Evolutionary conservation across 2,888 invertebrate genomes (phyloP).

Genomic region (Blastobasis adustella): DNA sequence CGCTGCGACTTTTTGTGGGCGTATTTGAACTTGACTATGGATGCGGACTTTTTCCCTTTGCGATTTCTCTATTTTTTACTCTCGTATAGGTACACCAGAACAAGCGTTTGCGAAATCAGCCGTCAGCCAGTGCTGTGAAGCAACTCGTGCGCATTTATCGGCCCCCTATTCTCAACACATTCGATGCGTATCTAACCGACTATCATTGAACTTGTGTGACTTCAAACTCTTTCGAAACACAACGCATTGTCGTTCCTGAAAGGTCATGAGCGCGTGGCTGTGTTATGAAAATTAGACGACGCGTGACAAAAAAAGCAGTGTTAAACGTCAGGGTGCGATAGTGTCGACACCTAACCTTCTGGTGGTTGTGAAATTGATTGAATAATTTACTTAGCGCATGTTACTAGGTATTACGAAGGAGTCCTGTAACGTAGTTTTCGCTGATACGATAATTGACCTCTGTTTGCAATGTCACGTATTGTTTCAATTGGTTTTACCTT

Average conservation of each 20-base stretch:
- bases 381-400: constrained; percentile 55
- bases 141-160: constrained; percentile 6
- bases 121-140: not conserved
- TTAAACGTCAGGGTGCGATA: constrained; percentile 48
- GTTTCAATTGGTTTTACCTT: constrained; percentile 41
- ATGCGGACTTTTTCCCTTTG: not conserved
- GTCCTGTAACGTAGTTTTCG: constrained; percentile 49
- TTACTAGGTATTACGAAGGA: constrained; percentile 50
- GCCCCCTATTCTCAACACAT: constrained; percentile 17
- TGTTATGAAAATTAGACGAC: constrained; percentile 46
- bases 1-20: constrained; percentile 13
- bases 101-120: too few relatives aligned
- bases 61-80: not conserved
- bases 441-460: constrained; percentile 52
- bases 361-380: constrained; percentile 54
- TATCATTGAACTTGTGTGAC: constrained; percentile 58
- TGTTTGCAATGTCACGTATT: constrained; percentile 40
- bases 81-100: not conserved
- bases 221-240: constrained; percentile 31
- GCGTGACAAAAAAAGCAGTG: constrained; percentile 41
- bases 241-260: constrained; percentile 39
- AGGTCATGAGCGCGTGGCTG: constrained; percentile 37
- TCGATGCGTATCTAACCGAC: constrained; percentile 12
- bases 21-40: constrained; percentile 10
- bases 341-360: constrained; percentile 55